phyloP scores from a whole-genome alignment of 2,113 vertebrate genomes.

The Anguilla japonica region DNA sequence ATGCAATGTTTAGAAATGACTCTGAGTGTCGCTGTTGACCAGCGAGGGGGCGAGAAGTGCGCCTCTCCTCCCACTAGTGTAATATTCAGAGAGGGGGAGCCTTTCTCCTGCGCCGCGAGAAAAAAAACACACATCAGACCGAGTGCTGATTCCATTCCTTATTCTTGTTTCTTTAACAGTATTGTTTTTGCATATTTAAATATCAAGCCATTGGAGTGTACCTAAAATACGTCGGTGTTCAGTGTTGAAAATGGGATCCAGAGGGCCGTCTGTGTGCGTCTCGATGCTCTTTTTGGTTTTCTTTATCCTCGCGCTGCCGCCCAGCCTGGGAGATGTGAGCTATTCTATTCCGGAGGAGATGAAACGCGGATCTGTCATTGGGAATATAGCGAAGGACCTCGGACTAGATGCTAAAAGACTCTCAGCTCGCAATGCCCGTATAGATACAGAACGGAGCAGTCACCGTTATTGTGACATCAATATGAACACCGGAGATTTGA shows the following conservation, averaged over 20 bases:
- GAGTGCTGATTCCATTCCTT: neutral
- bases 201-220: too few relatives aligned
- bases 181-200: neutral
- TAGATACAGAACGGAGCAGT: conserved; percentile 46
- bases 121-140: neutral
- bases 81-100: neutral
- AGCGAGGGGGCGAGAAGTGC: neutral
- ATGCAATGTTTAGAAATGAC: neutral
- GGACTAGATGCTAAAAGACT: conserved; percentile 28
- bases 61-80: neutral
- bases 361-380: conserved; percentile 53
- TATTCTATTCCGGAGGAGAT: conserved; percentile 60
- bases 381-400: conserved; percentile 47
- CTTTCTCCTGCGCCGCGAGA: neutral
- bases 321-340: conserved; percentile 26
- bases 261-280: neutral
- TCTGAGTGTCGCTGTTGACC: conserved; percentile 45
- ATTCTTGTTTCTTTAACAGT: neutral
- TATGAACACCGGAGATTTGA: conserved; percentile 47
- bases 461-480: conserved; percentile 55
- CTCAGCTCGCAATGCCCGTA: conserved; percentile 41
- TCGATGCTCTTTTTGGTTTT: neutral
- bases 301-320: conserved; percentile 6
- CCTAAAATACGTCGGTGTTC: neutral
- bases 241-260: neutral